Evolutionary conservation across 2,797 vertebrate genomes (phyloP), one percentile per base, ranked within the genome.

Genomic region (Geotria australis): DNA sequence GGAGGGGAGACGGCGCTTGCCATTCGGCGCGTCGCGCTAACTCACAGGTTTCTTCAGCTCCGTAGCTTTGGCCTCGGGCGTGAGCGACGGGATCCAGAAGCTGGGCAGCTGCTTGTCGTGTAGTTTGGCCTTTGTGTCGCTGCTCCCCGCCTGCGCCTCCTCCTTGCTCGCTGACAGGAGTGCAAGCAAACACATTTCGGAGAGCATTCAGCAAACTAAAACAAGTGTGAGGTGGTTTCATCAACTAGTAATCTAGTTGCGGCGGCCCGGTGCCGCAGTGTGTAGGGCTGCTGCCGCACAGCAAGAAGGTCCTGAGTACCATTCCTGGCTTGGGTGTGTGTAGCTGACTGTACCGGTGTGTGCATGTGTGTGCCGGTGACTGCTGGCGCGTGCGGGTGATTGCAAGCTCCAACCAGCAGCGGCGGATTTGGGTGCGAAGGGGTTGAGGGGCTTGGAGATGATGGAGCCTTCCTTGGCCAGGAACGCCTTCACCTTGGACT

Each of bases 61-160:
- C 2, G 77, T 73, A 56, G 78, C 73, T 59, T 86, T 89, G 46
- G 82, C 75, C 63, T 83, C 78, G 1, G 83, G 83, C 0, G 83
- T 89, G 62, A 86, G 71, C 0, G 73, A 77, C 2, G 83, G 83
- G 38, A 86, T 73, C 83, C 83, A 89, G 66, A 89, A 89, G 61
- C 83, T 84, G 61, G 83, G 83, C 57, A 74, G 63, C 1, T 64
- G 62, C 58, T 69, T 72, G 48, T 61, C 61, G 57, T 69, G 64
- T 2, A 62, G 64, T 10, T 61, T 62, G 59, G 64, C 65, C 3
- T 63, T 59, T 7, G 57, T 10, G 24, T 38, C 5, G 2, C 5
- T 60, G 14, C 58, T 60, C n/a, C 51, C 51, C n/a, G 51, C 51
- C n/a, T n/a, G 51, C 7, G n/a, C 8, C n/a, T 55, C 24, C 15